These are phyloP conservation scores for Lasioglossum morio DNA, from an alignment of 2,888 invertebrate species.

Conservation along the genomic window DNA sequence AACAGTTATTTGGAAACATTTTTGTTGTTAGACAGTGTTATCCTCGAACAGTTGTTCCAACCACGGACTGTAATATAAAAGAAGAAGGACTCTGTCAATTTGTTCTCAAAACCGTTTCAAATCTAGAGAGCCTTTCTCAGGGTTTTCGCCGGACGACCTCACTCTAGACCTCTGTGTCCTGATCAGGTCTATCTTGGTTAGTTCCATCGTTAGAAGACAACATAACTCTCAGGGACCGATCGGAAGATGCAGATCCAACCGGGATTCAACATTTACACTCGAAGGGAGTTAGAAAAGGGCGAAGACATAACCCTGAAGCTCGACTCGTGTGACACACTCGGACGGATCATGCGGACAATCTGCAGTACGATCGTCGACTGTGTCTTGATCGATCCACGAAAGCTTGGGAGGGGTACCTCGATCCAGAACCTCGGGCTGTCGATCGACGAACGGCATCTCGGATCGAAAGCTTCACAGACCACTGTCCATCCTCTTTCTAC, in stretches of 20 bases:
- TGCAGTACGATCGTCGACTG: background rate
- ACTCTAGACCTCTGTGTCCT: background rate
- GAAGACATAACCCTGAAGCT: background rate
- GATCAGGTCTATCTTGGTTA: background rate
- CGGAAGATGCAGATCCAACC: background rate
- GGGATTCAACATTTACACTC: background rate
- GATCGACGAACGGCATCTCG: background rate
- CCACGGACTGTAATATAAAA: too few species aligned
- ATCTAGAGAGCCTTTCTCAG: background rate
- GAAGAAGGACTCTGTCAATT: too few species aligned
- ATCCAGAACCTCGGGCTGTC: slow-evolving; percentile 7
- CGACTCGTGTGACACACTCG: background rate
- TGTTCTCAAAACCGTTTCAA: background rate
- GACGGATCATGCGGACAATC: background rate
- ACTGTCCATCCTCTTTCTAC: background rate
- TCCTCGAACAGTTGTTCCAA: too few species aligned
- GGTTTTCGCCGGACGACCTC: background rate
- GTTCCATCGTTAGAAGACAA: background rate
- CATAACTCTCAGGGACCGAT: background rate
- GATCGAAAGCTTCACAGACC: background rate
- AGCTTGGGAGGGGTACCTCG: background rate
- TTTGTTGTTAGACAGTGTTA: too few species aligned
- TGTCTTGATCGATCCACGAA: background rate
- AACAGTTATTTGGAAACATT: too few species aligned
- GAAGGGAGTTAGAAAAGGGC: background rate